phyloP scores from a whole-genome alignment of 2,113 vertebrate genomes.

The Urocolius indicus region DNA sequence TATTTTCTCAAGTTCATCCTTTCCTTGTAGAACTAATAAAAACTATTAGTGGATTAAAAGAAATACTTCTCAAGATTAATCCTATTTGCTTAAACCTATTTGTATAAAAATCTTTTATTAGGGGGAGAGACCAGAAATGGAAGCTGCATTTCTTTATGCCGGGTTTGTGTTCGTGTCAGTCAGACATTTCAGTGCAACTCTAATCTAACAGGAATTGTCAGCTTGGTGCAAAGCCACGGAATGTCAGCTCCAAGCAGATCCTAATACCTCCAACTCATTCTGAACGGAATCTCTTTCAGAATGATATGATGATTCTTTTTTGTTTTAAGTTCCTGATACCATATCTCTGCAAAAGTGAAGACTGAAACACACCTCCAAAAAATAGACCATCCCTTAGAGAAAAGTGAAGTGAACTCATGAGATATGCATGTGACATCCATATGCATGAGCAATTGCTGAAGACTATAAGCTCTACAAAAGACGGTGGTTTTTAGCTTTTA shows the following conservation, averaged over 20 bases:
- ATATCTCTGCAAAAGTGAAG: not conserved
- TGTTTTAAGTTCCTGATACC: not conserved
- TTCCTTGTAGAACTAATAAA: not conserved
- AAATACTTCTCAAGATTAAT: constrained; percentile 23
- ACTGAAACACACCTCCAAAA: not conserved
- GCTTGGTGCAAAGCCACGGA: not conserved
- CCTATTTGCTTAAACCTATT: constrained; percentile 4
- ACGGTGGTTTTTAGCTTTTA: not conserved
- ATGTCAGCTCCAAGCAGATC: not conserved
- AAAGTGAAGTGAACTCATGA: not conserved
- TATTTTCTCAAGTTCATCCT: not conserved
- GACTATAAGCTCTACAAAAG: constrained; percentile 19
- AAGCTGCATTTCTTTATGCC: not conserved
- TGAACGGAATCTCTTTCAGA: not conserved
- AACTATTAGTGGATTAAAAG: not conserved
- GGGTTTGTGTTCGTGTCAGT: not conserved
- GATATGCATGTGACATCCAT: not conserved
- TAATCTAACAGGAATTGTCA: constrained; percentile 25
- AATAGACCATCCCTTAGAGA: not conserved
- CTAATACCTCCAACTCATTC: not conserved
- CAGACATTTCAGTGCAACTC: not conserved
- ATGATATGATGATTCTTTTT: not conserved
- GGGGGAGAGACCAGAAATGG: not conserved
- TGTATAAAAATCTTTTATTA: not conserved
- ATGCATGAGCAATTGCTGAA: constrained; percentile 35